These are phyloP conservation scores for Notiomystis cincta DNA, from an alignment of 2,113 vertebrate genomes.

Conservation along the genomic window DNA sequence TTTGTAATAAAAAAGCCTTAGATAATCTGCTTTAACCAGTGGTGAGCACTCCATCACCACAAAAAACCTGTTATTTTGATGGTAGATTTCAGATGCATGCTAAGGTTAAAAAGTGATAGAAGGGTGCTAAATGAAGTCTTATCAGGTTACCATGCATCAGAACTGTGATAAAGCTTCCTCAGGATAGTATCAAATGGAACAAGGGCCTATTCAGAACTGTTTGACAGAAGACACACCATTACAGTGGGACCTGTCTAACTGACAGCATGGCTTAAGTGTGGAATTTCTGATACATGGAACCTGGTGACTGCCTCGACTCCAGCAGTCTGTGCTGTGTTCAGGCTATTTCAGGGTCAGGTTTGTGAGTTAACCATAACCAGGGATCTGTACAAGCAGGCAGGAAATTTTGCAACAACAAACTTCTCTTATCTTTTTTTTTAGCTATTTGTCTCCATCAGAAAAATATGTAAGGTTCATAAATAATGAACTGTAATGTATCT, in stretches of 20 bases:
- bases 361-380: not conserved
- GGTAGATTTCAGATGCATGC: not conserved
- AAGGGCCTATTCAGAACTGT: constrained; percentile 63
- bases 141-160: constrained; percentile 59
- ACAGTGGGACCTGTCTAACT: constrained; percentile 55
- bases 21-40: constrained; percentile 10
- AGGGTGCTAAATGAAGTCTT: constrained; percentile 66
- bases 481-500: not conserved
- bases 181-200: constrained; percentile 64
- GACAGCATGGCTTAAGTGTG: constrained; percentile 64
- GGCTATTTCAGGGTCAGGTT: constrained; percentile 24
- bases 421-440: not conserved
- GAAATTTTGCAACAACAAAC: not conserved
- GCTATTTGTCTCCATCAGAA: not conserved
- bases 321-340: not conserved
- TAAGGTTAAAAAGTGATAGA: constrained; percentile 54
- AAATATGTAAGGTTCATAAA: not conserved
- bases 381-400: not conserved
- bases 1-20: not conserved
- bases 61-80: not conserved
- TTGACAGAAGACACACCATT: constrained; percentile 60
- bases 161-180: constrained; percentile 59
- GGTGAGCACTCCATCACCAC: not conserved
- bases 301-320: not conserved
- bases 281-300: constrained; percentile 42